These are phyloP conservation scores for Gryon sp. DNA, from an alignment of 1,140 invertebrate genomes.

Conservation along the genomic window DNA sequence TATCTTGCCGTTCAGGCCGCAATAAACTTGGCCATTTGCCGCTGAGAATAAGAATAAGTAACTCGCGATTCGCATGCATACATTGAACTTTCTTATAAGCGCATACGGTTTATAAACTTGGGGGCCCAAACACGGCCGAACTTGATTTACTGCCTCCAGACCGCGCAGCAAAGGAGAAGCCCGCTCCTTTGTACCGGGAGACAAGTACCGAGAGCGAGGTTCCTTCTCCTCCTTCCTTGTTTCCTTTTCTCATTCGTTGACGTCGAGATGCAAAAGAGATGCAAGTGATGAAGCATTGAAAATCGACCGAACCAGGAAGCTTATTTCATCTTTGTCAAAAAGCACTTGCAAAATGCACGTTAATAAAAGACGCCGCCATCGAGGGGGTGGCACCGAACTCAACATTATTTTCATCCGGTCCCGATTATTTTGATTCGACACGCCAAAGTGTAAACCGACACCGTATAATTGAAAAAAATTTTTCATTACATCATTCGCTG, in stretches of 20 bases:
- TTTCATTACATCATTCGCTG: constrained; percentile 8
- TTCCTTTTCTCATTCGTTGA: constrained; percentile 28
- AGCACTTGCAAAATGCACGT: constrained; percentile 18
- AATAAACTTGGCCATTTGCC: constrained; percentile 39
- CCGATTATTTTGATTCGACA: constrained; percentile 38
- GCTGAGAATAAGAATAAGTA: constrained; percentile 46
- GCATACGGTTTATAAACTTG: constrained; percentile 46
- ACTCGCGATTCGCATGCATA: constrained; percentile 24
- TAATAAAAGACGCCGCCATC: constrained; percentile 34
- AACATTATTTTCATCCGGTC: constrained; percentile 41
- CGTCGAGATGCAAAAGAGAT: constrained; percentile 41
- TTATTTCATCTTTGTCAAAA: constrained; percentile 38
- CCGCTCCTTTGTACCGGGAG: constrained; percentile 51
- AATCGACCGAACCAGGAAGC: constrained; percentile 48
- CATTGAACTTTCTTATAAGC: constrained; percentile 35
- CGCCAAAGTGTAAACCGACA: constrained; percentile 35
- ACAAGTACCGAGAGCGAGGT: constrained; percentile 20
- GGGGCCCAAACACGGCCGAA: constrained; percentile 62
- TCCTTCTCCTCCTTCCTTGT: constrained; percentile 13
- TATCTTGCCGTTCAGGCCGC: constrained; percentile 1
- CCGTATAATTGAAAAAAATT: constrained; percentile 26
- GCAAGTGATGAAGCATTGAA: constrained; percentile 44
- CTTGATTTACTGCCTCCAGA: constrained; percentile 70
- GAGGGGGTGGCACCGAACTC: constrained; percentile 11
- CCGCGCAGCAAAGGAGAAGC: constrained; percentile 41